Conservation (phyloP, 2,888 invertebrate genomes). For the Venusia cambrica region DNA sequence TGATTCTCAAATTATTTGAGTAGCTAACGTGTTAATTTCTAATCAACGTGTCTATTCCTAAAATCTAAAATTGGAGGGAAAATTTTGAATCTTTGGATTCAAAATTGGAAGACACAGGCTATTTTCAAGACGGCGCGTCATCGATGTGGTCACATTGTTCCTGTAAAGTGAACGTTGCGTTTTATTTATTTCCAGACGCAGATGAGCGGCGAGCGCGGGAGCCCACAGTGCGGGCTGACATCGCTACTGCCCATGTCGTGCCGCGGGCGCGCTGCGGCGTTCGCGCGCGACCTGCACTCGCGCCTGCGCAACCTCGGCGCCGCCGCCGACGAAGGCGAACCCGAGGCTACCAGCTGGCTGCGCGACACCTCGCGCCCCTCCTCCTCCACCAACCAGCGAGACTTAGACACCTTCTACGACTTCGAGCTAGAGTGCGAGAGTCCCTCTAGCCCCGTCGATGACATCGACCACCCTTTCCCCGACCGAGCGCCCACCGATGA, state of each 20-base stretch:
- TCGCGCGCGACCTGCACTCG: constrained; percentile 88
- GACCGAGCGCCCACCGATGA: constrained; percentile 76
- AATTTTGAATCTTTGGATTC: too few species aligned
- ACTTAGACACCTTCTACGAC: constrained; percentile 83
- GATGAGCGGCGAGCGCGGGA: constrained; percentile 79
- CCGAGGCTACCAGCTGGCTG: constrained; percentile 70
- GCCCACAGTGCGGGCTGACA: constrained; percentile 84
- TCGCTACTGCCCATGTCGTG: constrained; percentile 89
- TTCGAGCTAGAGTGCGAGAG: constrained; percentile 84
- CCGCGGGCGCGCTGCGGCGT: constrained; percentile 89
- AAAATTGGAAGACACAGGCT: background rate
- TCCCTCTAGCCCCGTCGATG: constrained; percentile 86
- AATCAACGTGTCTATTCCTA: too few species aligned
- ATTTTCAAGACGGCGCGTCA: constrained; percentile 3
- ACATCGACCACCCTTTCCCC: constrained; percentile 73
- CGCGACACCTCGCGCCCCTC: constrained; percentile 46
- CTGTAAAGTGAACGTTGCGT: constrained; percentile 17
- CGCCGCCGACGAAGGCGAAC: constrained; percentile 67
- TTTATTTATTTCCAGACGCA: constrained; percentile 68
- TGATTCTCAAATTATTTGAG: too few species aligned
- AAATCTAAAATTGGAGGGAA: too few species aligned
- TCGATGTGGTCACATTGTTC: constrained; percentile 5
- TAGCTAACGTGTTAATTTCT: too few species aligned
- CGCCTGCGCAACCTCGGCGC: constrained; percentile 86
- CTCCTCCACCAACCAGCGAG: constrained; percentile 48